Percentiles rank a stretch among this genome's conserved stretches.
Evolutionary conservation across 2,888 invertebrate genomes (phyloP).

Genomic region (Cetonia aurata): DNA sequence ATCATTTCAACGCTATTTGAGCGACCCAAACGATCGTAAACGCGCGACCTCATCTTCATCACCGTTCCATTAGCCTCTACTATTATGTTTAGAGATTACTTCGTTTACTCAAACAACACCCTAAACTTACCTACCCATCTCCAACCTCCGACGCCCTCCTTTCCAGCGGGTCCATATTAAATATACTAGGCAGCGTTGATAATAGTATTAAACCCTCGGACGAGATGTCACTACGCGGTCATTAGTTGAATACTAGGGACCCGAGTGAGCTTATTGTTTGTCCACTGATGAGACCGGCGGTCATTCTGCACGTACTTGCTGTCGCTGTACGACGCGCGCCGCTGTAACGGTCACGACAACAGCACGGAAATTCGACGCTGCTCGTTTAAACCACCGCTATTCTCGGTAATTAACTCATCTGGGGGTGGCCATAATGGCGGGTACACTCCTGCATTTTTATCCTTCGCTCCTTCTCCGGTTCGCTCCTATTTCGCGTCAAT

Average conservation of each 20-base stretch:
- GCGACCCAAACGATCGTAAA: not conserved
- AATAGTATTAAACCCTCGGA: conserved; percentile 50
- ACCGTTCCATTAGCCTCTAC: conserved; percentile 1
- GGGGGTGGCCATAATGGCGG: conserved; percentile 5
- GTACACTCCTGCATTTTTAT: conserved; percentile 25
- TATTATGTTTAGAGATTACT: conserved; percentile 12
- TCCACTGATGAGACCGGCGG: conserved; percentile 46
- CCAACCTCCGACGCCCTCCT: too few relatives aligned
- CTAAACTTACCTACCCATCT: not conserved
- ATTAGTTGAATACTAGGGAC: conserved; percentile 49
- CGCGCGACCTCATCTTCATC: not conserved
- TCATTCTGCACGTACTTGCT: conserved; percentile 45
- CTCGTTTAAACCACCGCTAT: not conserved
- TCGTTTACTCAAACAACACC: conserved; percentile 9
- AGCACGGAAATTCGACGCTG: not conserved
- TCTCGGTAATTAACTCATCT: conserved; percentile 35
- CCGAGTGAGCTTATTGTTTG: conserved; percentile 51
- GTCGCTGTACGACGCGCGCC: too few relatives aligned
- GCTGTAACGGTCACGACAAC: not conserved
- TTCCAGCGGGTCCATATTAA: conserved; percentile 45
- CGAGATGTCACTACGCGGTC: conserved; percentile 51
- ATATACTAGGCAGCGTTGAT: conserved; percentile 49
- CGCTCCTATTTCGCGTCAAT: not conserved
- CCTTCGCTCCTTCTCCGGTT: not conserved
- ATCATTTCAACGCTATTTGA: not conserved